A percentile compares a stretch with the other conserved stretches of the same genome.
These are phyloP conservation scores for Bacillus rossius DNA, from an alignment of 1,140 invertebrate genomes.

Conservation along the genomic window DNA sequence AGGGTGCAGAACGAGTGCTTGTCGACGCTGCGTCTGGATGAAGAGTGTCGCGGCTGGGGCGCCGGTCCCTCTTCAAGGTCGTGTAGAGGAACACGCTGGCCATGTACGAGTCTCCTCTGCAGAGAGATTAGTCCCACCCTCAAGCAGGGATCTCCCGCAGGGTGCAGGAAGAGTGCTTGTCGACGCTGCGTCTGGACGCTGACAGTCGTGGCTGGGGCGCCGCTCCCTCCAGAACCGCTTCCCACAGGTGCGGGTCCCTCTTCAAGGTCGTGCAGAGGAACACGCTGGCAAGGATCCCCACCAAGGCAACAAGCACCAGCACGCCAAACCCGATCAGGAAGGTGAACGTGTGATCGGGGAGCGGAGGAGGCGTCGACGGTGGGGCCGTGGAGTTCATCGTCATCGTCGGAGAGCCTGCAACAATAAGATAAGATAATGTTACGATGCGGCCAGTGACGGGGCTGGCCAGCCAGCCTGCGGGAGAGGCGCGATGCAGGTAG, in stretches of 20 bases:
- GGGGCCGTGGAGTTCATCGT: not conserved
- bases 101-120: not conserved
- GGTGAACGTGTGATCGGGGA: conserved; percentile 6
- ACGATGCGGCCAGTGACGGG: too few relatives aligned
- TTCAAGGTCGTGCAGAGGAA: conserved; percentile 15
- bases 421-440: too few relatives aligned
- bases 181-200: not conserved
- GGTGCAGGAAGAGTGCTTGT: not conserved
- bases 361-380: not conserved
- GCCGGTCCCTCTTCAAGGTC: conserved; percentile 13
- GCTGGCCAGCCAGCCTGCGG: too few relatives aligned
- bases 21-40: too few relatives aligned
- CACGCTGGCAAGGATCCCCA: conserved; percentile 8
- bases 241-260: conserved; percentile 16
- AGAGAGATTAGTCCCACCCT: too few relatives aligned
- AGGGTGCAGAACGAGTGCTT: too few relatives aligned
- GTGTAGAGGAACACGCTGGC: conserved; percentile 12
- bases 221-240: conserved; percentile 7
- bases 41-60: too few relatives aligned
- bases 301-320: conserved; percentile 8
- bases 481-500: too few relatives aligned
- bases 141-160: too few relatives aligned
- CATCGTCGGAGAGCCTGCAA: too few relatives aligned
- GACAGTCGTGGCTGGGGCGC: not conserved
- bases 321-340: conserved; percentile 14